Base-by-base conservation (phyloP, 1,140 invertebrate species). In the Subanguina moxae region DNA sequence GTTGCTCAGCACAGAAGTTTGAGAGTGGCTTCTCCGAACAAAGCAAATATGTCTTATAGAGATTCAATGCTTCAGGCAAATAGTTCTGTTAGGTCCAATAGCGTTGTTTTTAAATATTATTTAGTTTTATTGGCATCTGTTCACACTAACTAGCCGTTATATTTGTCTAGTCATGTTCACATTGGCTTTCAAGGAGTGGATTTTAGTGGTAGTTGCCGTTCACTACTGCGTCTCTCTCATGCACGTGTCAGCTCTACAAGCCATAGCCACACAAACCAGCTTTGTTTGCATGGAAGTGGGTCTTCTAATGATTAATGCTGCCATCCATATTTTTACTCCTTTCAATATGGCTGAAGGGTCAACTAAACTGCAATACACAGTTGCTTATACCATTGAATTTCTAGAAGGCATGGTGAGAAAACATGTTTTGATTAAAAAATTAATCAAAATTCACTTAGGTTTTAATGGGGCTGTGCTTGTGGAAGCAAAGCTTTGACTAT, bases 291-390 rank as follows among this genome's bases (percentile, higher is more conserved):
- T 70, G 45, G 68, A 72, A 21, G 21, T 32, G 21, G 19, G 62
- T 11, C n/a, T 70, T 56, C n/a, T 72, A 17, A 9, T 42, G 17
- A 72, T 70, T 21, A 70, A 70, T 46, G 48, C 61, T 25, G 30
- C 21, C 5, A 63, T 70, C 45, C 68, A 70, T 48, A 58, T 64
- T 5, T 70, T 70, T 30, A 32, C 38, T 13, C 68, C 68, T 27
- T 70, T 73, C 42, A 70, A 70, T 62, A 70, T 70, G 68, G 19
- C 68, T 25, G 69, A 73, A 28, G 68, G 68, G 7, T 21, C 30
- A 43, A 72, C 68, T 9, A 42, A 52, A n/a, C 25, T 28, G 13
- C 48, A 57, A 43, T 70, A 70, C 38, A 25, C n/a, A 11, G 42
- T 48, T 19, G 68, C 28, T 19, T 70, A 70, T 52, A 57, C 28